phyloP scores from a whole-genome alignment of 2,888 invertebrate species.

The Graphium colonna region DNA sequence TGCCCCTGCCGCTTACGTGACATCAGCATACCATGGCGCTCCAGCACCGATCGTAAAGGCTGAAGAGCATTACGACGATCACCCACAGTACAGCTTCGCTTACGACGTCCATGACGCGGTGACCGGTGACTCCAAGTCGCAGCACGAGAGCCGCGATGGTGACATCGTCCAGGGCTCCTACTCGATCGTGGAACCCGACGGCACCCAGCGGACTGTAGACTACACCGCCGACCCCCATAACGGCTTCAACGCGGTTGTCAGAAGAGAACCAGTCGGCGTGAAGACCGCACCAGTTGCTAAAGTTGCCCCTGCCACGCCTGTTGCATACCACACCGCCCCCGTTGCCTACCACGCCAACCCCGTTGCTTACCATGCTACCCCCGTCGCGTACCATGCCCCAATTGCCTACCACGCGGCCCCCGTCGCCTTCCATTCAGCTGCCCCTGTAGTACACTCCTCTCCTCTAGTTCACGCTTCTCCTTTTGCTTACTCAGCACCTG shows the following conservation, averaged over 20 bases:
- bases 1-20: slow-evolving; percentile 39
- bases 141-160: too few relatives aligned
- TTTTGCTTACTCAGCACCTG: too few relatives aligned
- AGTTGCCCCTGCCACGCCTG: slow-evolving; percentile 36
- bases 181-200: slow-evolving; percentile 63
- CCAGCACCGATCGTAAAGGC: too few relatives aligned
- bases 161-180: slow-evolving; percentile 66
- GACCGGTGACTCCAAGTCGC: slow-evolving; percentile 65
- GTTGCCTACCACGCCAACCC: slow-evolving; percentile 38
- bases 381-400: slow-evolving; percentile 56
- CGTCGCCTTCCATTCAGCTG: slow-evolving; percentile 37
- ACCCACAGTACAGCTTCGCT: slow-evolving; percentile 73
- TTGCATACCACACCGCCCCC: slow-evolving; percentile 40
- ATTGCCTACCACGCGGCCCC: slow-evolving; percentile 36
- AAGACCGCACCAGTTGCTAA: slow-evolving; percentile 40
- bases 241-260: slow-evolving; percentile 69
- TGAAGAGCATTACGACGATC: slow-evolving; percentile 53
- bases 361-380: slow-evolving; percentile 71
- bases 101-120: slow-evolving; percentile 62
- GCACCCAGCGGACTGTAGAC: slow-evolving; percentile 60
- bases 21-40: slow-evolving; percentile 45
- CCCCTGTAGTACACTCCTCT: slow-evolving; percentile 48
- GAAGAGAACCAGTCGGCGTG: slow-evolving; percentile 54
- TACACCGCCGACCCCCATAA: too few relatives aligned
- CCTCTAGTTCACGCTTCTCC: slow-evolving; percentile 36